A percentile compares a stretch with the other conserved stretches of the same genome.
Conservation (phyloP, 2,888 invertebrate species). For the Rhabditoides inermis region DNA sequence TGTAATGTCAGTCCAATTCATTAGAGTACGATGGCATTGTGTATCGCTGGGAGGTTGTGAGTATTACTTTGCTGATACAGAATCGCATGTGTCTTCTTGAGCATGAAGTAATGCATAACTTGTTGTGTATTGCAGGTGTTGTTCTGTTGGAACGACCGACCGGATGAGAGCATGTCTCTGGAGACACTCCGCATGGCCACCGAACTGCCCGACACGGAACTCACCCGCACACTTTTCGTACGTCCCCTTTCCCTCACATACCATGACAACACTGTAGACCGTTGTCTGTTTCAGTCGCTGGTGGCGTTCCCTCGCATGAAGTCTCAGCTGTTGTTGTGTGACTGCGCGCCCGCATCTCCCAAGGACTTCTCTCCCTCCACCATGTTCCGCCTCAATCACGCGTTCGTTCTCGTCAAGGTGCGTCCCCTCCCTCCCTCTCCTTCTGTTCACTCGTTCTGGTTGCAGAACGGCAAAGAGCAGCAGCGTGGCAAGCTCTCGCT, state of each 20-base stretch:
- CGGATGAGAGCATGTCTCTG: slow-evolving; percentile 74
- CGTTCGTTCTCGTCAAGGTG: slow-evolving; percentile 63
- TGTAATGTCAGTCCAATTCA: too few relatives aligned
- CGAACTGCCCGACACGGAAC: slow-evolving; percentile 87
- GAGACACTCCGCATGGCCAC: slow-evolving; percentile 92
- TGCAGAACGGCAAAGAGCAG: slow-evolving; percentile 85
- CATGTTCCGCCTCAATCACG: slow-evolving; percentile 94
- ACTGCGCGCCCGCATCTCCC: slow-evolving; percentile 63
- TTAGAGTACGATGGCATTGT: too few relatives aligned
- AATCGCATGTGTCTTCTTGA: too few relatives aligned
- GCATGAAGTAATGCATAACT: too few relatives aligned
- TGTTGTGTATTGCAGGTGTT: too few relatives aligned
- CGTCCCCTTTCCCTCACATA: slow-evolving; percentile 16
- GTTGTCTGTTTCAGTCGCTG: slow-evolving; percentile 64
- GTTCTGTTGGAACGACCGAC: slow-evolving; percentile 96
- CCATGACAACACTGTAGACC: not conserved
- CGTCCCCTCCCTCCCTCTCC: not conserved
- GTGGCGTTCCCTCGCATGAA: slow-evolving; percentile 92
- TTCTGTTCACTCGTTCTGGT: slow-evolving; percentile 5
- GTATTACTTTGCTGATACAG: too few relatives aligned
- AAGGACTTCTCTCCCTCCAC: slow-evolving; percentile 78
- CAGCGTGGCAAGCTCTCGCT: slow-evolving; percentile 89
- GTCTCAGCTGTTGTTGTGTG: slow-evolving; percentile 77
- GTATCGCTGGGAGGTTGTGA: too few relatives aligned
- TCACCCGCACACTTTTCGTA: slow-evolving; percentile 80